Evolutionary conservation across 2,797 vertebrate species (phyloP).

Genomic region (Benthosema pterotum): DNA sequence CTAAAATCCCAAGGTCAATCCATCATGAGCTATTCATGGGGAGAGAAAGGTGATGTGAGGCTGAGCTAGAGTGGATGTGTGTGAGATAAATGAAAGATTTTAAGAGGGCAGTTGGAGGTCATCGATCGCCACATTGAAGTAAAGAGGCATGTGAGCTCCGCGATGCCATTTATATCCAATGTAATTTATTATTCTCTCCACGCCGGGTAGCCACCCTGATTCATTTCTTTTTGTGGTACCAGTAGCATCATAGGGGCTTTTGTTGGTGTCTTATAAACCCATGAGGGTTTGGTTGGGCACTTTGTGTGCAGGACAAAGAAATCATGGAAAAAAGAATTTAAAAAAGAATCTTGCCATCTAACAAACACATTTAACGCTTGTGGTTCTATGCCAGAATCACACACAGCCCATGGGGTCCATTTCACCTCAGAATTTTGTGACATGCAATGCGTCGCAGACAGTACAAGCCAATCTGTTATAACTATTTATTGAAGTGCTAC

Average conservation of each 20-base stretch:
- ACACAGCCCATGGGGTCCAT: slow-evolving; percentile 6
- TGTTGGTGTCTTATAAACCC: not conserved
- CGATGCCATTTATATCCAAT: slow-evolving; percentile 11
- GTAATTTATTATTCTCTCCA: slow-evolving; percentile 42
- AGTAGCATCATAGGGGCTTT: slow-evolving; percentile 38
- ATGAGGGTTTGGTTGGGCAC: too few relatives aligned
- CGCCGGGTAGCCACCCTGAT: slow-evolving; percentile 33
- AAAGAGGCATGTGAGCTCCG: not conserved
- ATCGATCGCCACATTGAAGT: slow-evolving; percentile 50
- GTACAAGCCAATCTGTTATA: slow-evolving; percentile 14
- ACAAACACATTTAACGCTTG: slow-evolving; percentile 30
- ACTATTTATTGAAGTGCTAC: not conserved
- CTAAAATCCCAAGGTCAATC: slow-evolving; percentile 1
- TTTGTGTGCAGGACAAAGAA: too few relatives aligned
- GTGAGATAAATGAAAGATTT: not conserved
- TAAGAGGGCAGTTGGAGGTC: slow-evolving; percentile 41
- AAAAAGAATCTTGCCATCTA: not conserved
- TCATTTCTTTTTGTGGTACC: slow-evolving; percentile 44
- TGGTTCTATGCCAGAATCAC: slow-evolving; percentile 15
- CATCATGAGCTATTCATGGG: not conserved
- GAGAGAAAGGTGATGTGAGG: not conserved
- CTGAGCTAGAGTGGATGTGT: slow-evolving; percentile 11
- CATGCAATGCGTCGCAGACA: slow-evolving; percentile 27
- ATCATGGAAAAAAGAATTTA: too few relatives aligned
- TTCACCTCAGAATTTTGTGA: slow-evolving; percentile 5